phyloP scores from a whole-genome alignment of 2,888 invertebrate genomes.

The Epistrophe grossulariae region DNA sequence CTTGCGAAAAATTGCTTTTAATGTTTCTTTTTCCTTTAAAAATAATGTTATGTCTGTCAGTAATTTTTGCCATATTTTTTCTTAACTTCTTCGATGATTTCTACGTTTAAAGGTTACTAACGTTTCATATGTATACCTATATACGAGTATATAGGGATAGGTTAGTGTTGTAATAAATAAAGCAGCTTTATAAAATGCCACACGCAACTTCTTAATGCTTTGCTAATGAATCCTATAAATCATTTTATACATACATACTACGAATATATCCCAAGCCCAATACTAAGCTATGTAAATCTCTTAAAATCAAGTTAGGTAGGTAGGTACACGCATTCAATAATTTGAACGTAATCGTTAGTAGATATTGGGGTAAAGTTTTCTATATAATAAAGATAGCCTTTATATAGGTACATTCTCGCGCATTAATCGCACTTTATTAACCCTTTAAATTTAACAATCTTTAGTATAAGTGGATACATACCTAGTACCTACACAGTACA shows the following conservation, averaged over 20 bases:
- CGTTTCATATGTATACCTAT: background rate
- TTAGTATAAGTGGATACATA: background rate
- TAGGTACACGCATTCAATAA: background rate
- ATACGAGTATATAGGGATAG: slow-evolving; percentile 1
- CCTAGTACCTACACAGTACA: too few species aligned
- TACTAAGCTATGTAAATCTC: slow-evolving; percentile 11
- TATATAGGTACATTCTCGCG: background rate
- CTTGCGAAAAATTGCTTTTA: slow-evolving; percentile 18
- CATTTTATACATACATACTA: slow-evolving; percentile 6
- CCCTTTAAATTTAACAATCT: background rate
- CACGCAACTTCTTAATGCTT: slow-evolving; percentile 33
- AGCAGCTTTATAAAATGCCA: slow-evolving; percentile 30
- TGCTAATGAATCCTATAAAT: slow-evolving; percentile 39
- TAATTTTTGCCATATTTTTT: slow-evolving; percentile 21
- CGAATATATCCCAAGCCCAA: background rate
- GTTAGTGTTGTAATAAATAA: slow-evolving; percentile 40
- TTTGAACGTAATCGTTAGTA: background rate
- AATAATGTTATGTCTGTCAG: slow-evolving; percentile 3
- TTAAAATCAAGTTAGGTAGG: background rate
- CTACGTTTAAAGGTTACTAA: slow-evolving; percentile 6
- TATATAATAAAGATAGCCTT: background rate
- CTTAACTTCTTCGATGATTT: slow-evolving; percentile 23
- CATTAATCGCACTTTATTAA: background rate
- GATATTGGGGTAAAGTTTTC: background rate
- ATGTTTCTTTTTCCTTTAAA: background rate